A percentile compares a stretch with the other conserved stretches of the same genome.
Conservation (phyloP, 2,797 vertebrate species). For the Oryzias sinensis region DNA sequence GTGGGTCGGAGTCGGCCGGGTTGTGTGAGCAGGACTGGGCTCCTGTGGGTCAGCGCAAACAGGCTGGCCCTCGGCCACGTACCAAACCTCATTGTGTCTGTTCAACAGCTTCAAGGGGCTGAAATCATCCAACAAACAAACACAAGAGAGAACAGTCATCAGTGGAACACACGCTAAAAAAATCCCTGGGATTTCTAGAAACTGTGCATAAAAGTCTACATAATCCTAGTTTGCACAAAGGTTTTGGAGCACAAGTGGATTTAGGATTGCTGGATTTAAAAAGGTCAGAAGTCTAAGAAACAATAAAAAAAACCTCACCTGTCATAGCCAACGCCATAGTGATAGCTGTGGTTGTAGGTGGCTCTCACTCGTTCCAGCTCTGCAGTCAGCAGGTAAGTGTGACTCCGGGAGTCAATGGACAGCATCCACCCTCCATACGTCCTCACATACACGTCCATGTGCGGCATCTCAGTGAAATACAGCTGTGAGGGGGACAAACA, state of each 20-base stretch:
- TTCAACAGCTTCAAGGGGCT: slow-evolving; percentile 79
- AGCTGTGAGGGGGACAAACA: slow-evolving; percentile 51
- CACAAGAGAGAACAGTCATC: slow-evolving; percentile 13
- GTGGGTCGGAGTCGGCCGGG: slow-evolving; percentile 14
- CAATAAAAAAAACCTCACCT: slow-evolving; percentile 53
- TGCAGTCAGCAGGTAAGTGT: slow-evolving; percentile 74
- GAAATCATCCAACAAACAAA: slow-evolving; percentile 11
- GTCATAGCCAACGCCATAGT: slow-evolving; percentile 79
- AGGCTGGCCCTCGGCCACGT: slow-evolving; percentile 65
- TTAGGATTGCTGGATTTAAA: no score
- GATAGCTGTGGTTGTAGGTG: slow-evolving; percentile 73
- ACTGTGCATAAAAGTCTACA: no score
- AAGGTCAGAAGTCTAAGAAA: background rate
- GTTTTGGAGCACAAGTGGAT: no score
- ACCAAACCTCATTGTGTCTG: slow-evolving; percentile 84
- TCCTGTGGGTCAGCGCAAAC: slow-evolving; percentile 67
- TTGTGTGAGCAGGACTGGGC: slow-evolving; percentile 58
- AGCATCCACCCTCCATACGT: slow-evolving; percentile 83
- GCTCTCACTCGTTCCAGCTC: slow-evolving; percentile 71
- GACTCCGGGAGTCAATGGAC: slow-evolving; percentile 75
- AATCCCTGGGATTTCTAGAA: no score
- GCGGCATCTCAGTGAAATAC: slow-evolving; percentile 79
- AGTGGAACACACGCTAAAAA: slow-evolving; percentile 3
- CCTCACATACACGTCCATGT: slow-evolving; percentile 79
- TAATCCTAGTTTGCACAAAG: no score